These are phyloP conservation scores for Astur gentilis DNA, from an alignment of 2,113 vertebrate genomes.

Conservation along the genomic window DNA sequence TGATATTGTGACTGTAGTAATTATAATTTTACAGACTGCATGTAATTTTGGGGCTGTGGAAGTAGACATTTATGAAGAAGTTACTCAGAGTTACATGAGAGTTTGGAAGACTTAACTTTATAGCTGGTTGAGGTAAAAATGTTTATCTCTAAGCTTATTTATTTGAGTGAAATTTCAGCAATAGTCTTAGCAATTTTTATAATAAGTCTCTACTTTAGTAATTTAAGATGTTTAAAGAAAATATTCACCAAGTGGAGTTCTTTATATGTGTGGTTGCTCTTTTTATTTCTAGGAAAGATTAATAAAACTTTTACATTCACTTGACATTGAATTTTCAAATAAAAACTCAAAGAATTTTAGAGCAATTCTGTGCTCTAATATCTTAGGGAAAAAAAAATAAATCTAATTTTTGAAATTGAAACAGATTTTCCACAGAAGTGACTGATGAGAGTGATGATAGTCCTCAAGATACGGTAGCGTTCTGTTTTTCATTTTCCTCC, in stretches of 20 bases:
- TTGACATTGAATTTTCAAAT: background rate
- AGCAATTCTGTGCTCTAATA: background rate
- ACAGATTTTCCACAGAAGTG: background rate
- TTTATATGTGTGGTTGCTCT: background rate
- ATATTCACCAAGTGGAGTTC: background rate
- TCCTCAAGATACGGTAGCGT: background rate
- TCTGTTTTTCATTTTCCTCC: background rate
- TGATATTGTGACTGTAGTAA: background rate
- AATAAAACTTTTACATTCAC: background rate
- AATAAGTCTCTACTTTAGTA: background rate
- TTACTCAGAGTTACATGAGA: background rate
- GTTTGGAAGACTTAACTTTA: background rate
- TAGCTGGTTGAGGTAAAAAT: background rate
- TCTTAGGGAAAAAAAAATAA: background rate
- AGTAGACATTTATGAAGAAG: background rate
- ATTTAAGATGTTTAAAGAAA: background rate
- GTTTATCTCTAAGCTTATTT: background rate
- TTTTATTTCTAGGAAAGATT: background rate
- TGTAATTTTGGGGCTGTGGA: background rate
- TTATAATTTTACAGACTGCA: background rate
- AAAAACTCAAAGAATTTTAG: background rate
- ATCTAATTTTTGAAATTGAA: background rate
- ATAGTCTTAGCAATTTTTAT: background rate
- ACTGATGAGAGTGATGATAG: background rate
- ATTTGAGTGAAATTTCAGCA: background rate